A percentile compares a stretch with the other conserved stretches of the same genome.
Conservation (phyloP, 2,888 invertebrate genomes). For the Macrosiphum euphorbiae region DNA sequence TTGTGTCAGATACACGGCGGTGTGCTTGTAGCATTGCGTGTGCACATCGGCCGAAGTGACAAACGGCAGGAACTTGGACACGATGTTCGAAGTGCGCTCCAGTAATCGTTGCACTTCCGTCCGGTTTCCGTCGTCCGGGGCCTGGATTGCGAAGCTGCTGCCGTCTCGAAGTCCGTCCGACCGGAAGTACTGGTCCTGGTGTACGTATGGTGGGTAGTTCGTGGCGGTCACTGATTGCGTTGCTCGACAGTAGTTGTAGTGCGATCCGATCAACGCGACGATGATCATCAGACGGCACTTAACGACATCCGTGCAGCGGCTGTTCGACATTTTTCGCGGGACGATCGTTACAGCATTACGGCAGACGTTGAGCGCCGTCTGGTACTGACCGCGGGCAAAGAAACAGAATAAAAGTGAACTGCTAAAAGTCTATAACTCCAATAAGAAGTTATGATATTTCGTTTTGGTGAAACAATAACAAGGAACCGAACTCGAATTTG, state of each 20-base stretch:
- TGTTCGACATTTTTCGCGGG: conserved; percentile 13
- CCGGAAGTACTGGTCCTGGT: not conserved
- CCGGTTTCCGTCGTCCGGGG: not conserved
- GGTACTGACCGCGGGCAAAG: not conserved
- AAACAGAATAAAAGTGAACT: not conserved
- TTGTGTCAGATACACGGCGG: conserved; percentile 34
- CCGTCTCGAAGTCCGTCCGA: not conserved
- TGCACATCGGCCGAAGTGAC: conserved; percentile 11
- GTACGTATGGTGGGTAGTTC: not conserved
- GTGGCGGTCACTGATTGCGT: not conserved
- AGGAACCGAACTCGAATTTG: conserved; percentile 55
- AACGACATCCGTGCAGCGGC: not conserved
- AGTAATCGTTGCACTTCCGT: not conserved
- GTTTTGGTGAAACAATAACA: conserved; percentile 30
- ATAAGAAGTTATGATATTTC: not conserved
- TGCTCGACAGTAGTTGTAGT: conserved; percentile 1
- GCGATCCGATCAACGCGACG: not conserved
- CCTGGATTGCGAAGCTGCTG: not conserved
- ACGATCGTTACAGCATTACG: conserved; percentile 13
- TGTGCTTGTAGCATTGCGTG: conserved; percentile 50
- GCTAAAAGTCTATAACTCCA: not conserved
- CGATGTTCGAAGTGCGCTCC: not conserved
- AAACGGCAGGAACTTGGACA: conserved; percentile 44
- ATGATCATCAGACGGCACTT: not conserved
- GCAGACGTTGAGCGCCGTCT: not conserved